Conservation (phyloP, 2,797 vertebrate species). For the Bradypodion ventrale region DNA sequence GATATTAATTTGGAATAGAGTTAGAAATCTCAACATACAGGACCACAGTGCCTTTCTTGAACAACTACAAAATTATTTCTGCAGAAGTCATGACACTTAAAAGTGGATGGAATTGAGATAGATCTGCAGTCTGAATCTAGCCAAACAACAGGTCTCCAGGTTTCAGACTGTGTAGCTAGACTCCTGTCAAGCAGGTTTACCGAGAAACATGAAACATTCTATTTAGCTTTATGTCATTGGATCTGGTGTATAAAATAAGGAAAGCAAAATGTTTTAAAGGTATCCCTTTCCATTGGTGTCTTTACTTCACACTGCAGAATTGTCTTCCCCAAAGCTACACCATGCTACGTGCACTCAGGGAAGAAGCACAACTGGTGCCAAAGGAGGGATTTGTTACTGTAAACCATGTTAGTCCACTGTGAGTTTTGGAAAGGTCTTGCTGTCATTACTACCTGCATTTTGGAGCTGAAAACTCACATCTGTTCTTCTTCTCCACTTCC, state of each 20-base stretch:
- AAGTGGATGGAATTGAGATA: too few species aligned
- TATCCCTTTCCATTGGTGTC: not conserved
- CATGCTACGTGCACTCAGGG: not conserved
- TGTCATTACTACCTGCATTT: constrained; percentile 24
- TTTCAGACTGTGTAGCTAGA: not conserved
- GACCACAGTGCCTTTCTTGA: not conserved
- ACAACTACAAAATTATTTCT: not conserved
- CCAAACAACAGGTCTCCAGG: not conserved
- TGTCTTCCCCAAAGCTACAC: not conserved
- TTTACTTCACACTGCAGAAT: not conserved
- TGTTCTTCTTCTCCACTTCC: constrained; percentile 32
- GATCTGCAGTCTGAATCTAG: too few species aligned
- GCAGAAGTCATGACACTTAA: not conserved
- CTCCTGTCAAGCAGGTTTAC: not conserved
- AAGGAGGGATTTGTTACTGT: not conserved
- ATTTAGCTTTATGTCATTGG: not conserved
- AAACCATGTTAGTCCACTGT: not conserved
- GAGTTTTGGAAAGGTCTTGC: constrained; percentile 9
- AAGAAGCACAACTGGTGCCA: not conserved
- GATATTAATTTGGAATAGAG: not conserved
- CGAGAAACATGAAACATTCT: not conserved
- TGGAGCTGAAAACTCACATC: not conserved
- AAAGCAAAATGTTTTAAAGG: not conserved
- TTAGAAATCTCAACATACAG: not conserved
- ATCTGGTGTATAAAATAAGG: not conserved